phyloP scores from a whole-genome alignment of 1,140 invertebrate species.

The Lordiphosa collinella region DNA sequence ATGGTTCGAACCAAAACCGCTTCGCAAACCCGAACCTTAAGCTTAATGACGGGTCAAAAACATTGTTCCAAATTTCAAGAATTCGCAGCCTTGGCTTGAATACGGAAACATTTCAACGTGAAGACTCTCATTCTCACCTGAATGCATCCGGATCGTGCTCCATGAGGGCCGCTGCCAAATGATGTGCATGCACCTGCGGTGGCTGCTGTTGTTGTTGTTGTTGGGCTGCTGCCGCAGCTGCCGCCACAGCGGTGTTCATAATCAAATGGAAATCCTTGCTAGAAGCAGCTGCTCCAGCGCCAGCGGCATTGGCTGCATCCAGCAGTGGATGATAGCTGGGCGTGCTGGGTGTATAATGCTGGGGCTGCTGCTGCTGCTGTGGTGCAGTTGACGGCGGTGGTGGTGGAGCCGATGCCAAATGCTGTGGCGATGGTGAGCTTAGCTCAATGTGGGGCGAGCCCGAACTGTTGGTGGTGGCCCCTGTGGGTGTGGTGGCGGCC shows the following conservation, averaged over 20 bases:
- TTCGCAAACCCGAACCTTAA: too few relatives aligned
- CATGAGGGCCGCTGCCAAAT: conserved; percentile 51
- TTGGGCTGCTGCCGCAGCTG: conserved; percentile 57
- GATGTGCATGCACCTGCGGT: conserved; percentile 49
- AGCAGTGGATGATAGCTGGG: conserved; percentile 69
- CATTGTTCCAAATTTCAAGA: too few relatives aligned
- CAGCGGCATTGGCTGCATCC: conserved; percentile 71
- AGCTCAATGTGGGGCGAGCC: conserved; percentile 70
- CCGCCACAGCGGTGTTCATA: conserved; percentile 75
- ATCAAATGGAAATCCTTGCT: conserved; percentile 76
- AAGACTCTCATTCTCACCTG: conserved; percentile 46
- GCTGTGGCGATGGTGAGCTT: conserved; percentile 58
- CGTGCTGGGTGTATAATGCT: conserved; percentile 10
- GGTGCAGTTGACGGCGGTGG: conserved; percentile 17
- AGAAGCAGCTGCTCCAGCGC: conserved; percentile 63
- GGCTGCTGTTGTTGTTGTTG: conserved; percentile 55
- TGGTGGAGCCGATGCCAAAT: conserved; percentile 10
- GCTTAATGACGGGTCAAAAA: too few relatives aligned
- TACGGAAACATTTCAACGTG: too few relatives aligned
- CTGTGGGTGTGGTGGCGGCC: conserved; percentile 53
- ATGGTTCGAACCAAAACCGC: too few relatives aligned
- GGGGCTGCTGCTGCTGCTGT: conserved; percentile 9
- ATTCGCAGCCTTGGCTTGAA: too few relatives aligned
- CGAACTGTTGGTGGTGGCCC: conserved; percentile 60
- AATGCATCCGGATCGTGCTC: conserved; percentile 79